Percentiles rank a stretch among this genome's conserved stretches.
These are phyloP conservation scores for Drosophila neutralis DNA, from an alignment of 2,888 invertebrate genomes.

Conservation along the genomic window DNA sequence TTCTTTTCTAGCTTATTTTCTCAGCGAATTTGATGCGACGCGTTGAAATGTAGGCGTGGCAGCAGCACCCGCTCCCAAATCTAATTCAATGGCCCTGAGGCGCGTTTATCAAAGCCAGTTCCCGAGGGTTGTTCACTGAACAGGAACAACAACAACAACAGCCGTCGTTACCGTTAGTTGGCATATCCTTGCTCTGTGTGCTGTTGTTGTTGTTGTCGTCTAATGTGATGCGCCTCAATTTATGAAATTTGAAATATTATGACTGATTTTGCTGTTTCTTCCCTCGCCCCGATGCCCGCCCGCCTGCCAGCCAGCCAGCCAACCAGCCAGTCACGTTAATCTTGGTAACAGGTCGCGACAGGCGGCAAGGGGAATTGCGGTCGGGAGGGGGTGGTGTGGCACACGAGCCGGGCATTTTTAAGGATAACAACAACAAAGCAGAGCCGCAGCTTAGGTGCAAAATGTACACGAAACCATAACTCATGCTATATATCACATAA, in stretches of 20 bases:
- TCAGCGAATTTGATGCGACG: conserved; percentile 41
- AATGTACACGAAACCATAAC: conserved; percentile 42
- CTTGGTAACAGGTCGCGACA: conserved; percentile 70
- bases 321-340: conserved; percentile 53
- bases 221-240: conserved; percentile 81
- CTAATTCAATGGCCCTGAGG: conserved; percentile 52
- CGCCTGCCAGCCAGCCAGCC: neutral
- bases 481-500: conserved; percentile 60
- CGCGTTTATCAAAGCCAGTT: conserved; percentile 74
- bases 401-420: conserved; percentile 37
- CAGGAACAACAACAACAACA: conserved; percentile 15
- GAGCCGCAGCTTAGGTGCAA: conserved; percentile 65
- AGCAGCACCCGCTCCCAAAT: conserved; percentile 28
- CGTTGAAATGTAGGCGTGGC: conserved; percentile 66
- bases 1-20: conserved; percentile 13
- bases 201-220: conserved; percentile 32
- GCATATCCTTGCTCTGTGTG: conserved; percentile 20
- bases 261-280: conserved; percentile 70
- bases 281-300: conserved; percentile 23
- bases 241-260: conserved; percentile 82
- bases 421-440: conserved; percentile 55
- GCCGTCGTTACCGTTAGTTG: conserved; percentile 56
- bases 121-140: conserved; percentile 62
- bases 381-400: conserved; percentile 25
- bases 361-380: neutral